Evolutionary conservation across 2,113 vertebrate species (phyloP).

Genomic region (Motacilla tschutschensis): DNA sequence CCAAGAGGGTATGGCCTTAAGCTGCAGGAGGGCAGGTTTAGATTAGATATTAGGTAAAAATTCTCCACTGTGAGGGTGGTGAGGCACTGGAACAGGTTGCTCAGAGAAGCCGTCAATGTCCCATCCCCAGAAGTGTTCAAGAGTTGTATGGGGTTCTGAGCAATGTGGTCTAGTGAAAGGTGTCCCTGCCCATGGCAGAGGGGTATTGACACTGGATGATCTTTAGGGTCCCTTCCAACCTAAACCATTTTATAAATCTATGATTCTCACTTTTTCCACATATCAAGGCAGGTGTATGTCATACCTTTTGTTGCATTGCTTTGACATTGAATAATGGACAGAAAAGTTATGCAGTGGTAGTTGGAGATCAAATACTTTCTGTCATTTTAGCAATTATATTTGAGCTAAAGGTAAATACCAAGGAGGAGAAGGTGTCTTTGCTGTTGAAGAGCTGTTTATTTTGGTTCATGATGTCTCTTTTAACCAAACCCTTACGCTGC

Average conservation of each 20-base stretch:
- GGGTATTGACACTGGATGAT: neutral
- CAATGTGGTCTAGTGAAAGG: neutral
- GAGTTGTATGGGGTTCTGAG: neutral
- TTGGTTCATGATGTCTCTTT: neutral
- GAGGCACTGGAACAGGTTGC: neutral
- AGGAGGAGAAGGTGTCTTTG: neutral
- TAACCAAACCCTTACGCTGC: neutral
- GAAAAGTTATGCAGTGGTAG: neutral
- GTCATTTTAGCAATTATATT: neutral
- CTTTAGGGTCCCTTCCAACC: neutral
- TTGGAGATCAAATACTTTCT: neutral
- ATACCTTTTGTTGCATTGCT: neutral
- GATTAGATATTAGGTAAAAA: neutral
- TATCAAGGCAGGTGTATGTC: neutral
- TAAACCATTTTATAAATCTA: neutral
- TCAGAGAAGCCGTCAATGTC: neutral
- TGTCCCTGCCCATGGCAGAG: neutral
- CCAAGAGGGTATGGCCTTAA: neutral
- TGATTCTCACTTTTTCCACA: neutral
- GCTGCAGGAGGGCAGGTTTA: neutral
- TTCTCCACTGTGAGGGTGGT: neutral
- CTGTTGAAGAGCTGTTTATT: neutral
- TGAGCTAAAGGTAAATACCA: neutral
- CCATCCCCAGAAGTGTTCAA: neutral
- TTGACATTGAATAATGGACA: neutral